Conservation (phyloP, 2,888 invertebrate genomes). For the Callinectes sapidus region DNA sequence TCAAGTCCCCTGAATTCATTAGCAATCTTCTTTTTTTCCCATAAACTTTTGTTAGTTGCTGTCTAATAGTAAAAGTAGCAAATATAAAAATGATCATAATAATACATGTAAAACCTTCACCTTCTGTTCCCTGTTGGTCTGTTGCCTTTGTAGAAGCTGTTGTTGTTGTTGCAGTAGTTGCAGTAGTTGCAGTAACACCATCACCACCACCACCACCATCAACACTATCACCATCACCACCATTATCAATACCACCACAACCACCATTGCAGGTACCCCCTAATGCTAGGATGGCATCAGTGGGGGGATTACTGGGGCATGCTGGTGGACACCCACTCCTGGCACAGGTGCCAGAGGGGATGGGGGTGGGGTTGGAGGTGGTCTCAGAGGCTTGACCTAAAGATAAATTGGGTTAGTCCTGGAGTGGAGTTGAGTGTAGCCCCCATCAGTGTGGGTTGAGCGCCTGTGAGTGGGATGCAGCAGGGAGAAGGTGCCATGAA, state of each 20-base stretch:
- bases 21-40: not conserved
- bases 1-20: not conserved
- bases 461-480: not conserved
- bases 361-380: not conserved
- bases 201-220: not conserved
- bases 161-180: no score
- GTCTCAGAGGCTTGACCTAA: slow-evolving; percentile 3
- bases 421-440: not conserved
- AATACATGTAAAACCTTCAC: not conserved
- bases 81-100: not conserved
- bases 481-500: slow-evolving; percentile 23
- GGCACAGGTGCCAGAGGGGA: not conserved
- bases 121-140: slow-evolving; percentile 19
- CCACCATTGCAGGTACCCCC: not conserved
- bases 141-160: not conserved
- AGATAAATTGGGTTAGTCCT: slow-evolving; percentile 25
- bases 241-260: not conserved
- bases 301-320: slow-evolving; percentile 11
- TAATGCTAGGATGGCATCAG: not conserved
- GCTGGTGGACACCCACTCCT: slow-evolving; percentile 1
- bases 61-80: not conserved
- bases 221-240: not conserved
- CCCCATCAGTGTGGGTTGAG: not conserved
- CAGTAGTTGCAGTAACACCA: not conserved
- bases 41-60: not conserved